Base-by-base conservation (phyloP, 2,113 vertebrate genomes). In the Clupea harengus region DNA sequence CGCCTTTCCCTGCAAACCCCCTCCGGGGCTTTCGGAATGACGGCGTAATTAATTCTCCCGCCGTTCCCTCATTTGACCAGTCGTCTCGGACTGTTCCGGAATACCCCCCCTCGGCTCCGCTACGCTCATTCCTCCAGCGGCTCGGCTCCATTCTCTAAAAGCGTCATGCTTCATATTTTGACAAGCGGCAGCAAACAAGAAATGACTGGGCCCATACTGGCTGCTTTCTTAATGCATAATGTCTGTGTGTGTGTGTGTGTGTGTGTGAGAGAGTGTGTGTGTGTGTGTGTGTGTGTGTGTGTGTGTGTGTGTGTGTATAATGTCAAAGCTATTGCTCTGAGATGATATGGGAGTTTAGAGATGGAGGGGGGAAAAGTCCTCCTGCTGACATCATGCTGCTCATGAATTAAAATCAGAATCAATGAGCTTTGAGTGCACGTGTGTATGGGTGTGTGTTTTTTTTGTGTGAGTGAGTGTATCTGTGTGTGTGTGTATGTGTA, bases 121-220 rank as follows among this genome's bases (percentile, higher is more conserved):
- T 6, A 22, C n/a, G 57, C 57, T 64, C 57, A 22, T 22, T 64
- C 57, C 57, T 64, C 57, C 57, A 22, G 57, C 32, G 64, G 64
- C 25, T 25, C 57, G 64, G 13, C 64, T 72, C 64, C 64, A 72
- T 72, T 72, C 32, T 72, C n/a, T 72, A 28, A 72, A 72, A 72
- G 64, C 28, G 25, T 32, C 64, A 72, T 72, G 64, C 64, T 72
- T 72, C 64, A 72, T 72, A 72, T 72, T 72, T 72, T 72, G 64
- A 72, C 64, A 72, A 72, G 64, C n/a, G 64, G n/a, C 64, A 72
- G 64, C 64, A 72, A 13, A 72, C 64, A 13, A 72, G 64, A 72
- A 72, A 72, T 72, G 64, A 72, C 64, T 3, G n/a, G 25, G 64
- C 22, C 3, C 25, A 1, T 72, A 32, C 10, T 13, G 25, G n/a